Percentiles rank a stretch among this genome's conserved stretches.
Conservation (phyloP, 2,797 vertebrate genomes). For the Fratercula arctica region DNA sequence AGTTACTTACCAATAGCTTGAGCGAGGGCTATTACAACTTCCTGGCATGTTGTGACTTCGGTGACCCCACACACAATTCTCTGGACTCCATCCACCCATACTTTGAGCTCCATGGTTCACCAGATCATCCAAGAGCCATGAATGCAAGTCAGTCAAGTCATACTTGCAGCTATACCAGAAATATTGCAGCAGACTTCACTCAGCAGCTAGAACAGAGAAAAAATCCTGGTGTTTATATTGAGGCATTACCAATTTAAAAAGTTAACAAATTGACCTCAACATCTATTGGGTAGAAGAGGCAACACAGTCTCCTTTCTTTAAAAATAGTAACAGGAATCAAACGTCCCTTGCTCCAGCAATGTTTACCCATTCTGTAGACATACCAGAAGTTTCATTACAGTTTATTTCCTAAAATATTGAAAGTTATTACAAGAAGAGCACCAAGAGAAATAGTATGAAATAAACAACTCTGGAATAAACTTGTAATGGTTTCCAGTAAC, state of each 20-base stretch:
- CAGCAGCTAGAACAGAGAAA: conserved; percentile 58
- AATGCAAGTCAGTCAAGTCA: conserved; percentile 73
- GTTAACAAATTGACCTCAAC: neutral
- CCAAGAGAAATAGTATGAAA: neutral
- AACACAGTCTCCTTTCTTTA: neutral
- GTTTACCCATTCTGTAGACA: neutral
- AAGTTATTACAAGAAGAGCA: neutral
- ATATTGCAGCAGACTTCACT: neutral
- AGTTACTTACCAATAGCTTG: conserved; percentile 92
- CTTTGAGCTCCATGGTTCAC: conserved; percentile 95
- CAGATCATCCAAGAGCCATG: conserved; percentile 65
- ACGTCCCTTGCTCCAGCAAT: neutral
- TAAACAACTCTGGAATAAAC: neutral
- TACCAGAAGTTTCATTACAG: neutral
- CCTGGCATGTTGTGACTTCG: conserved; percentile 97
- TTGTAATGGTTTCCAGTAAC: neutral
- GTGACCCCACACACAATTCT: conserved; percentile 98
- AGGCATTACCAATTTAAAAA: neutral
- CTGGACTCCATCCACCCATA: conserved; percentile 98
- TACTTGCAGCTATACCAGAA: conserved; percentile 28
- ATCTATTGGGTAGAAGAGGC: neutral
- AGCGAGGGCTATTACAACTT: conserved; percentile 98
- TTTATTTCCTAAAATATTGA: neutral
- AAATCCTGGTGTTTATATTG: neutral
- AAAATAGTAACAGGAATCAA: neutral